Evolutionary conservation across 2,888 invertebrate species (phyloP), one percentile per base, ranked within the genome.

Genomic region (Athalia circularis): DNA sequence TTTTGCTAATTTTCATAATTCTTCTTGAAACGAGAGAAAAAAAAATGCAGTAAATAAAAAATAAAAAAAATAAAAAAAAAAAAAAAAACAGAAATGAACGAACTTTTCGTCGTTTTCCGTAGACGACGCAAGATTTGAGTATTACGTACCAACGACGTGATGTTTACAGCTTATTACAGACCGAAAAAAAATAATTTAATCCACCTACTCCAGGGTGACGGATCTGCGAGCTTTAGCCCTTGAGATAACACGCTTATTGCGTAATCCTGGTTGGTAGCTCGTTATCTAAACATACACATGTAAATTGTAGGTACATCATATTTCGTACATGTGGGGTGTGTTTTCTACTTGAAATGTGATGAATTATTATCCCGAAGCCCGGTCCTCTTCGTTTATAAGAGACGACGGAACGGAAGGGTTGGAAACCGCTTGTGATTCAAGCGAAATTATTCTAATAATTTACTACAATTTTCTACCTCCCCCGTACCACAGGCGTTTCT

Each of bases 321-420:
- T 29, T 29, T 29, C 29, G 29, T 29, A 29, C 29, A 29, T 29
- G 29, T 29, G 29, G 29, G 29, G 29, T 29, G 29, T 29, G 29
- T 64, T 15, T 68, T 52, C 29, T 15, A 68, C 52, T 68, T 52
- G 29, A 68, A 52, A 68, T 8, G 52, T 52, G 67, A 68, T 68
- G 5, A 68, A 68, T 68, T 68, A 52, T 68, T 68, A 29, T 9
- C 64, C 11, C 13, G 11, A 3, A 68, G 9, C 67, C 67, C 47
- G 2, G 29, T 29, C 29, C 29, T 29, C 29, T 29, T 29, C 29
- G 29, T 29, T 29, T 29, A 29, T 29, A 29, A 29, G 29, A 29
- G 29, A 29, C 29, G 29, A 29, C 29, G 29, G 29, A 29, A 29
- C 29, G 29, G 29, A 29, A 29, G 29, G 29, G 29, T 29, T 29